These are phyloP conservation scores for Drosophila mulleri DNA, from an alignment of 2,888 invertebrate species.

Conservation along the genomic window DNA sequence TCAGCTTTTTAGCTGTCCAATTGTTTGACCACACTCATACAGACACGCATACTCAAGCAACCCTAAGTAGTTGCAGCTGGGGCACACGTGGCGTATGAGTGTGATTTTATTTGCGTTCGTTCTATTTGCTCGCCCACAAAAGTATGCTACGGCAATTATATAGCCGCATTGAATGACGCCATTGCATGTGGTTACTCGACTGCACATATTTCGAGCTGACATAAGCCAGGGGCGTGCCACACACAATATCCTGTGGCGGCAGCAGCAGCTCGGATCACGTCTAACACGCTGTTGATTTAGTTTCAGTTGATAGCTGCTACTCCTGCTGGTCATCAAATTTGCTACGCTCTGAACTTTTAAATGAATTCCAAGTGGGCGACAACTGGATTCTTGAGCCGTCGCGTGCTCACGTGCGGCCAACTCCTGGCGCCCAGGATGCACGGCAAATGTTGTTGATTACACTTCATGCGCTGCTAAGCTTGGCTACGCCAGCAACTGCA, in stretches of 20 bases:
- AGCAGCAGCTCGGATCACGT: conserved; percentile 53
- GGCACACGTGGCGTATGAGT: conserved; percentile 32
- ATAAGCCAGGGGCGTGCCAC: conserved; percentile 51
- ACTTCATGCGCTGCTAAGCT: conserved; percentile 74
- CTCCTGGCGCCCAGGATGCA: conserved; percentile 40
- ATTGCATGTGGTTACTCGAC: conserved; percentile 11
- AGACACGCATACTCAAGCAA: neutral
- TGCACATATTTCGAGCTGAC: conserved; percentile 32
- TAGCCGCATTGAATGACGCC: conserved; percentile 45
- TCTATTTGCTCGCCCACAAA: conserved; percentile 24
- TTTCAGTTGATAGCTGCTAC: conserved; percentile 37
- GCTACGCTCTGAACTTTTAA: conserved; percentile 69
- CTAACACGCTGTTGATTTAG: conserved; percentile 67
- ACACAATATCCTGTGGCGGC: neutral
- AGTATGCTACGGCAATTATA: conserved; percentile 62
- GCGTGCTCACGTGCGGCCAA: conserved; percentile 52
- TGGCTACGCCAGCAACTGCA: conserved; percentile 23
- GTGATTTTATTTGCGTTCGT: conserved; percentile 10
- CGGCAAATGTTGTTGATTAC: conserved; percentile 71
- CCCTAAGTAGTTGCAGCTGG: neutral
- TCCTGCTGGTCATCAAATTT: conserved; percentile 74
- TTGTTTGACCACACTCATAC: conserved; percentile 10
- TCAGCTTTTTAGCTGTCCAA: conserved; percentile 9
- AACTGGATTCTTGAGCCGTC: conserved; percentile 27
- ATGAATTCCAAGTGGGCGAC: conserved; percentile 63